Conservation (phyloP, 2,113 vertebrate species). For the Pterocles burchelli region DNA sequence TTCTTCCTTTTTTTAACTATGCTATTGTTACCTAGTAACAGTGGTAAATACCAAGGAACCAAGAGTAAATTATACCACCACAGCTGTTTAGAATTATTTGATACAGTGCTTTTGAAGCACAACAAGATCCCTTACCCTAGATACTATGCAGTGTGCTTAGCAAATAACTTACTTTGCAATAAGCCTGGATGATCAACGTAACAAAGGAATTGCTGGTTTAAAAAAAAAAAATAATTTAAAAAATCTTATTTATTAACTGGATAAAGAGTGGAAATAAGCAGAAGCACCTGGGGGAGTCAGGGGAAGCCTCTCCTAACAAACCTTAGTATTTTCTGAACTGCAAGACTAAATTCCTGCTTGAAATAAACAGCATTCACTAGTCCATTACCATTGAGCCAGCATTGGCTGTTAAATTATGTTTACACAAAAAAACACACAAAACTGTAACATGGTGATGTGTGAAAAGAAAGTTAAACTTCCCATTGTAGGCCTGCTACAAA, state of each 20-base stretch:
- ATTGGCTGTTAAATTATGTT: not conserved
- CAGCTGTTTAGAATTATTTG: not conserved
- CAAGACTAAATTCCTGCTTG: not conserved
- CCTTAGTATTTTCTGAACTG: not conserved
- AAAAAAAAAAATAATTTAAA: not conserved
- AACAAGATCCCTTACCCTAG: not conserved
- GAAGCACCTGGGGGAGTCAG: not conserved
- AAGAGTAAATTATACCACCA: not conserved
- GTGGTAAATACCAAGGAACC: not conserved
- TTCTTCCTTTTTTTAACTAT: not conserved
- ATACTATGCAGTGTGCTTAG: not conserved
- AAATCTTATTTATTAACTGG: not conserved
- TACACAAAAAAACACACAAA: not conserved
- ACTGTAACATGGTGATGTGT: not conserved
- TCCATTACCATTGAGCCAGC: not conserved
- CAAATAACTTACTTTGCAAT: not conserved
- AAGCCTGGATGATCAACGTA: not conserved
- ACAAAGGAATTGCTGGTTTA: not conserved
- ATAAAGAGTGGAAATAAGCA: not conserved
- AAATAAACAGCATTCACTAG: not conserved
- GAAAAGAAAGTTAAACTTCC: not conserved
- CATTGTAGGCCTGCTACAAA: rapidly evolving
- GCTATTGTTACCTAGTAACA: not conserved
- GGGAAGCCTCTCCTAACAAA: not conserved
- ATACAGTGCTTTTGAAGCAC: not conserved